Conservation (phyloP, 2,113 vertebrate genomes). For the Peucedramus taeniatus region DNA sequence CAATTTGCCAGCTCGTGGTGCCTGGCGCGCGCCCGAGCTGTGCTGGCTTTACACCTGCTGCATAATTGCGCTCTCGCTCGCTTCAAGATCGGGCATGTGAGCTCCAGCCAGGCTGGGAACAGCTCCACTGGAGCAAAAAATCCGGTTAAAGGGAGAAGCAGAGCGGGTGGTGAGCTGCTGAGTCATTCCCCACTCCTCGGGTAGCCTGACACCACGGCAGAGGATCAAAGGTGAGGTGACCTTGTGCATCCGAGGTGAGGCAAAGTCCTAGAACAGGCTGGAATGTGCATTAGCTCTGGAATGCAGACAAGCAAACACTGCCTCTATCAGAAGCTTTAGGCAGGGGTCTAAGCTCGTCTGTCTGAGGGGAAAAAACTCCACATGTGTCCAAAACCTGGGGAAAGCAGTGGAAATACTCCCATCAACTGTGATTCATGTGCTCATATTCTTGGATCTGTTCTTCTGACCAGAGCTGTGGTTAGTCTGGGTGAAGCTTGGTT, state of each 20-base stretch:
- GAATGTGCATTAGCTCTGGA: slow-evolving; percentile 53
- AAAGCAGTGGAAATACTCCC: not conserved
- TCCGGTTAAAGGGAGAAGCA: not conserved
- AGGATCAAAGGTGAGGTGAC: slow-evolving; percentile 43
- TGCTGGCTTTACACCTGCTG: not conserved
- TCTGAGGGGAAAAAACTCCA: not conserved
- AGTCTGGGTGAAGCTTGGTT: not conserved
- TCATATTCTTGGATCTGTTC: not conserved
- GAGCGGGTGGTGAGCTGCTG: not conserved
- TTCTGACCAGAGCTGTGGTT: not conserved
- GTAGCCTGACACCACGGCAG: not conserved
- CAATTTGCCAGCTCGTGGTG: not conserved
- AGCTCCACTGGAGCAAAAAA: slow-evolving; percentile 20
- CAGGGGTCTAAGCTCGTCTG: not conserved
- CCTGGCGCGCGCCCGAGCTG: not conserved
- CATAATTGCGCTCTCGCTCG: not conserved
- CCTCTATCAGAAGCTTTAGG: not conserved
- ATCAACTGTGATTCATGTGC: not conserved
- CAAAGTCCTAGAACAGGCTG: not conserved
- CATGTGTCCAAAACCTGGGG: not conserved
- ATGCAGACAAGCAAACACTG: slow-evolving; percentile 44
- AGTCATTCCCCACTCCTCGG: not conserved
- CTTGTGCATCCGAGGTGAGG: not conserved
- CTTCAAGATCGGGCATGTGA: not conserved
- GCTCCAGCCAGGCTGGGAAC: not conserved